phyloP scores from a whole-genome alignment of 1,140 invertebrate species.

The Fopius arisanus region DNA sequence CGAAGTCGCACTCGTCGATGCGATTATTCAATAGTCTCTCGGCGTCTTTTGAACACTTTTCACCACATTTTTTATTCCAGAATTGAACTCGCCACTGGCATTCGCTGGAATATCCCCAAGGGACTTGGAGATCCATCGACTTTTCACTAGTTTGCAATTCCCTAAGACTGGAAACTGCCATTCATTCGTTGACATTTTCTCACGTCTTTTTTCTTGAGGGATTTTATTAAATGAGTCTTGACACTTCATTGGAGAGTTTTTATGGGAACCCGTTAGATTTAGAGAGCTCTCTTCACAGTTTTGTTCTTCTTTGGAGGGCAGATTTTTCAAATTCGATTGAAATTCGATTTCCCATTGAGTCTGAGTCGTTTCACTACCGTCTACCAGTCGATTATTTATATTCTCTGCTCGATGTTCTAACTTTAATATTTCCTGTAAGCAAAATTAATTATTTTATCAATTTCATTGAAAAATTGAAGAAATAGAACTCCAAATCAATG shows the following conservation, averaged over 20 bases:
- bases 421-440: constrained; percentile 45
- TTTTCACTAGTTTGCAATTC: not conserved
- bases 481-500: no score
- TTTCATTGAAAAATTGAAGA: no score
- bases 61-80: not conserved
- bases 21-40: no score
- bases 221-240: constrained; percentile 37
- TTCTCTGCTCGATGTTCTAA: constrained; percentile 49
- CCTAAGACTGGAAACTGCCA: constrained; percentile 46
- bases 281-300: constrained; percentile 11
- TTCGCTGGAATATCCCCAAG: not conserved
- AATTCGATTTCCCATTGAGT: constrained; percentile 61
- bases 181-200: constrained; percentile 44
- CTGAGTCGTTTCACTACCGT: constrained; percentile 58
- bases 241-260: constrained; percentile 32
- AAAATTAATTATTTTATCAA: no score
- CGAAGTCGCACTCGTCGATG: no score
- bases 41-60: no score
- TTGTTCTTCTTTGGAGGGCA: constrained; percentile 45
- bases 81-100: not conserved
- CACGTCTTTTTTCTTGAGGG: constrained; percentile 25
- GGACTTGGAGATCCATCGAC: not conserved
- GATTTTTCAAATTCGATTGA: constrained; percentile 54
- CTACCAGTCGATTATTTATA: constrained; percentile 51
- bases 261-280: constrained; percentile 20